Percentiles rank a stretch among this genome's conserved stretches.
Conservation (phyloP, 1,140 invertebrate species). For the Zaprionus kolodkinae region DNA sequence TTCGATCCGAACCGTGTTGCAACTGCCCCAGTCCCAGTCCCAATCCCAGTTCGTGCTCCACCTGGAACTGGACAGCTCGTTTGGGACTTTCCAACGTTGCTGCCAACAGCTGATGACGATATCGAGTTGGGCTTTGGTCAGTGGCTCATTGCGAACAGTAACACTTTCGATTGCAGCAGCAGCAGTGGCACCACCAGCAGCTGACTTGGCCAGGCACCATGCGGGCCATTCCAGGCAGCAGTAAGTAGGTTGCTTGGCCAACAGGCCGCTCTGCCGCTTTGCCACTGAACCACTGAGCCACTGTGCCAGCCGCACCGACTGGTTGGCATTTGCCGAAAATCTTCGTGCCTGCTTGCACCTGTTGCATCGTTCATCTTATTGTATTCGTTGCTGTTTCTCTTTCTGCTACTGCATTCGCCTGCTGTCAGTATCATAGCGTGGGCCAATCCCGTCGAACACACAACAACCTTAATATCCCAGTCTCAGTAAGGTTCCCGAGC, state of each 20-base stretch:
- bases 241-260: constrained; percentile 79
- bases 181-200: constrained; percentile 10
- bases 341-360: constrained; percentile 56
- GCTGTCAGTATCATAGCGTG: constrained; percentile 53
- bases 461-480: neutral
- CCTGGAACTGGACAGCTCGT: constrained; percentile 16
- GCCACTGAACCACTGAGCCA: constrained; percentile 39
- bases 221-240: constrained; percentile 51
- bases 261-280: constrained; percentile 59
- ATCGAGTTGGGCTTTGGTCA: constrained; percentile 44
- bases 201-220: constrained; percentile 27
- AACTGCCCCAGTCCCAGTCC: constrained; percentile 50
- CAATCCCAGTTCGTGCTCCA: constrained; percentile 27
- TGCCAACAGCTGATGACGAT: constrained; percentile 67
- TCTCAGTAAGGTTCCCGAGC: neutral
- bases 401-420: constrained; percentile 33
- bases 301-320: constrained; percentile 40
- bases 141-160: constrained; percentile 46
- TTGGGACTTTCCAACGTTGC: constrained; percentile 62
- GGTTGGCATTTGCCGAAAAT: constrained; percentile 68
- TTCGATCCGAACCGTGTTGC: constrained; percentile 53
- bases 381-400: neutral
- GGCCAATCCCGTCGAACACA: constrained; percentile 24
- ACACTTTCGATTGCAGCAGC: constrained; percentile 68
- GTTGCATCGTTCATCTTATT: constrained; percentile 12